phyloP scores from a whole-genome alignment of 2,888 invertebrate genomes.

The Nymphalis polychloros region DNA sequence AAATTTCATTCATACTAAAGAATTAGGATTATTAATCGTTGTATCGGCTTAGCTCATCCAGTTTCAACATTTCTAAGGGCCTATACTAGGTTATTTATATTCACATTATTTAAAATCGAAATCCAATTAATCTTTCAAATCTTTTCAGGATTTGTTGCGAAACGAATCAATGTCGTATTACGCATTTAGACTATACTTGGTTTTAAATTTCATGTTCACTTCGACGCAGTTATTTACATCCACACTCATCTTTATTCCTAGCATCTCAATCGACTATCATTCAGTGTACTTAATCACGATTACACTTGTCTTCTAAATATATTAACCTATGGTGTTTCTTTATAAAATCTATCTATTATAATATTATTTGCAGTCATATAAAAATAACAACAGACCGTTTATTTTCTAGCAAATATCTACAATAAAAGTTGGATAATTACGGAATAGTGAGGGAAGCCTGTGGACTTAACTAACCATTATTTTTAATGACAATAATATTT shows the following conservation, averaged over 20 bases:
- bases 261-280: conserved; percentile 45
- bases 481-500: conserved; percentile 57
- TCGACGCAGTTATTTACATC: conserved; percentile 43
- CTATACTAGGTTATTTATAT: conserved; percentile 42
- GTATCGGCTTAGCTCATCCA: conserved; percentile 70
- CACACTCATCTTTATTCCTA: conserved; percentile 44
- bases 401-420: conserved; percentile 76
- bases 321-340: conserved; percentile 70
- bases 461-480: conserved; percentile 66
- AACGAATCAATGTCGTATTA: conserved; percentile 39
- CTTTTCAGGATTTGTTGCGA: conserved; percentile 39
- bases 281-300: conserved; percentile 44
- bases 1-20: conserved; percentile 47
- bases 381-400: conserved; percentile 79
- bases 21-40: conserved; percentile 64
- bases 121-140: conserved; percentile 33
- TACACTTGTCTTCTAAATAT: conserved; percentile 49
- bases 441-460: conserved; percentile 70
- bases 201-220: conserved; percentile 36
- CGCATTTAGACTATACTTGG: conserved; percentile 33
- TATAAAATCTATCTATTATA: conserved; percentile 76
- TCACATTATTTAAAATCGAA: conserved; percentile 38
- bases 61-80: conserved; percentile 50
- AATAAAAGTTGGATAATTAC: conserved; percentile 68
- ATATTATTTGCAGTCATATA: conserved; percentile 76